Evolutionary conservation across 1,140 invertebrate species (phyloP), one percentile per base, ranked within the genome.

Genomic region (Drosophila ironensis): DNA sequence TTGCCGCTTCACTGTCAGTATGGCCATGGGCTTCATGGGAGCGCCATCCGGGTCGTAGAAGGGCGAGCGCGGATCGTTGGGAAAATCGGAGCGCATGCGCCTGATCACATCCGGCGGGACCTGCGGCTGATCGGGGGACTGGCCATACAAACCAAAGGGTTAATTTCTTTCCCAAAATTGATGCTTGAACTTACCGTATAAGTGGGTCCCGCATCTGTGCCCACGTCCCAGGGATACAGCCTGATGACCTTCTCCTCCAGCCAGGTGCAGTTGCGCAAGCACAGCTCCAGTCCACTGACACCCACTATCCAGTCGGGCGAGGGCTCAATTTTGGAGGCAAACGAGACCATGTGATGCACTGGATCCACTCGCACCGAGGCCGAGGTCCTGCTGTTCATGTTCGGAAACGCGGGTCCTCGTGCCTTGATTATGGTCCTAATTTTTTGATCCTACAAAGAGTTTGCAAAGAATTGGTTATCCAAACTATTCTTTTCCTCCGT

Each of bases 261-360:
- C 98, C 98, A 99, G 0, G 96, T 95, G 86, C 98, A 98, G 91
- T 99, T 98, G 4, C 92, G 71, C 27, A 96, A 91, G 81, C 98
- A 99, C 0, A 99, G 91, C 87, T 99, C 97, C 40, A 99, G 89
- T 0, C 95, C 95, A 0, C 96, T 96, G 0, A 99, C 94, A 0
- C 98, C 98, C 1, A 99, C 96, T 60, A 99, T 96, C 98, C 98
- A 99, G 91, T 99, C 98, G 0, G 98, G 98, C 0, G 97, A 98
- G 0, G 98, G 98, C 54, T 96, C 95, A 45, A 98, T 94, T 94
- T 98, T 99, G 3, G 97, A 96, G 0, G 98, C 96, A 7, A 99
- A 91, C 0, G 98, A 99, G 84, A 99, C 93, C 9, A 99, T 91
- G 91, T 99, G 98, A 89, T 98, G 95, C 44, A 94, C 93, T 28